phyloP scores from a whole-genome alignment of 2,797 vertebrate species.

The Tolypeutes matacus region DNA sequence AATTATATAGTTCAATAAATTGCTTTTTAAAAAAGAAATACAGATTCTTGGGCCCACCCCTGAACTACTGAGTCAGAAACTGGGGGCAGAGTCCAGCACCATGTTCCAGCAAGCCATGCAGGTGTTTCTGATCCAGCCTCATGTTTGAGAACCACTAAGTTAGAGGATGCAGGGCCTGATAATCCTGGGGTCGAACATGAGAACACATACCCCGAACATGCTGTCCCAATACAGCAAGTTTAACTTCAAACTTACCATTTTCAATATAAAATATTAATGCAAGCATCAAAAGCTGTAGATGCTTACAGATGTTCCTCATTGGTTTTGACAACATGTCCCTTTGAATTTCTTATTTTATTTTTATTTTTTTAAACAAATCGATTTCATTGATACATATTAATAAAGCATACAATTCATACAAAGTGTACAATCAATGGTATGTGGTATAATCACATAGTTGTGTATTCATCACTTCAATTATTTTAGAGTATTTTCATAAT shows the following conservation, averaged over 20 bases:
- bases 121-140: neutral
- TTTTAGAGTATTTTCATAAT: too few species aligned
- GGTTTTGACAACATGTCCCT: neutral
- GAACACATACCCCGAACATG: neutral
- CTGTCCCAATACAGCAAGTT: neutral
- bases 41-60: neutral
- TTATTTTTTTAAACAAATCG: too few species aligned
- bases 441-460: too few species aligned
- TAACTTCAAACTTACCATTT: neutral
- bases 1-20: too few species aligned
- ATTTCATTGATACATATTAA: too few species aligned
- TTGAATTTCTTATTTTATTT: neutral
- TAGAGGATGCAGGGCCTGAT: neutral
- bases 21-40: neutral
- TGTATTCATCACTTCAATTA: too few species aligned
- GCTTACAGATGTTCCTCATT: neutral
- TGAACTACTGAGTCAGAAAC: neutral
- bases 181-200: neutral
- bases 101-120: neutral
- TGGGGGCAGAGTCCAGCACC: neutral
- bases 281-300: neutral
- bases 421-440: too few species aligned
- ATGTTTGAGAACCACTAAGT: neutral
- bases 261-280: neutral
- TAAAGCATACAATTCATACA: too few species aligned